Percentiles rank a stretch among this genome's conserved stretches.
Evolutionary conservation across 2,113 vertebrate genomes (phyloP).

Genomic region (Pollachius pollachius): DNA sequence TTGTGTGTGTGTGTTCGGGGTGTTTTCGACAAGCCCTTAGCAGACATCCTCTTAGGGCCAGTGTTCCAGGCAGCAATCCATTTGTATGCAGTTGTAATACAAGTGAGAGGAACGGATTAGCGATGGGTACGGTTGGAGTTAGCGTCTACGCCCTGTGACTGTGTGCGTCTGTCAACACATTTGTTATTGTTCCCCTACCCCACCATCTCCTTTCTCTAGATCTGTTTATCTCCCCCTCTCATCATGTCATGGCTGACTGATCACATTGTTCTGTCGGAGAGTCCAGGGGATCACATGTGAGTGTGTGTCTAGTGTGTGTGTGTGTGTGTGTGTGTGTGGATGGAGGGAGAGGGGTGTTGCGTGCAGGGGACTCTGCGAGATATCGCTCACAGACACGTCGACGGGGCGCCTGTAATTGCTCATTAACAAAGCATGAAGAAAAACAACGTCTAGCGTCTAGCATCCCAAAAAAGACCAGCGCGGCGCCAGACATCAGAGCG

Average conservation of each 20-base stretch:
- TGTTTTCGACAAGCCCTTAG: no score
- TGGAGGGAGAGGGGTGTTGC: neutral
- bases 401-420: conserved; percentile 23
- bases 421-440: conserved; percentile 43
- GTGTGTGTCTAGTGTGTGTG: no score
- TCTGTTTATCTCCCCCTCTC: neutral
- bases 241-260: conserved; percentile 33
- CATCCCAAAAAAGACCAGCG: neutral
- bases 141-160: no score
- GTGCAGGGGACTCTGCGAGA: neutral
- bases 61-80: no score
- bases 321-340: no score
- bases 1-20: no score
- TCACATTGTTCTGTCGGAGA: conserved; percentile 37
- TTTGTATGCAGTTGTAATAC: no score
- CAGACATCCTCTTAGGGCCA: no score
- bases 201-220: conserved; percentile 8
- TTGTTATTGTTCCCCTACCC: neutral
- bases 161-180: neutral
- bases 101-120: no score
- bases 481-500: neutral
- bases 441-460: neutral
- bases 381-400: conserved; percentile 28
- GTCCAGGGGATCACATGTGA: no score
- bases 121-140: no score